Percentiles rank a stretch among this genome's conserved stretches.
Evolutionary conservation across 1,140 invertebrate genomes (phyloP).

Genomic region (Drosophila kanapiae): DNA sequence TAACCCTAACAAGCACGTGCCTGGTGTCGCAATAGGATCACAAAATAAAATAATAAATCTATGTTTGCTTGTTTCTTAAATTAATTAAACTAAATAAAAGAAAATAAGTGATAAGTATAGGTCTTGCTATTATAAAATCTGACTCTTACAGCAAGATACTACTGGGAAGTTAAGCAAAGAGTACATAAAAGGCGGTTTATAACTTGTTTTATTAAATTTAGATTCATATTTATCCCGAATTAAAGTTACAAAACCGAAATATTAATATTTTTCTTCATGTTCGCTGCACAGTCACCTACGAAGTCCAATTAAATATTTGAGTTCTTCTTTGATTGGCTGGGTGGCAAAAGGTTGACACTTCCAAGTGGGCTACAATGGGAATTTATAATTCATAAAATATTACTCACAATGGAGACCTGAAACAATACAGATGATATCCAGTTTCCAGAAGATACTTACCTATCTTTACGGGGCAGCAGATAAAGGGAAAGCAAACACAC

Average conservation of each 20-base stretch:
- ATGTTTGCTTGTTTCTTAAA: background rate
- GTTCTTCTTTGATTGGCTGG: conserved; percentile 8
- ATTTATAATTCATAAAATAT: background rate
- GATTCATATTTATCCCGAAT: background rate
- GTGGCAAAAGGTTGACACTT: no score
- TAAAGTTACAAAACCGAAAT: background rate
- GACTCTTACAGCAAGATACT: background rate
- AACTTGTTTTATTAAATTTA: background rate
- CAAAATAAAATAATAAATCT: no score
- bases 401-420: background rate
- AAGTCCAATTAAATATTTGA: conserved; percentile 20
- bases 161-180: background rate
- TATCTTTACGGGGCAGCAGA: conserved; percentile 37
- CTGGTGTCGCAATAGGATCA: no score
- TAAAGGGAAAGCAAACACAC: conserved; percentile 46
- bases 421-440: background rate
- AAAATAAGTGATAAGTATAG: background rate
- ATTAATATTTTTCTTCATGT: background rate
- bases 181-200: background rate
- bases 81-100: background rate
- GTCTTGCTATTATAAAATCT: no score
- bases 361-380: no score
- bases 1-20: no score
- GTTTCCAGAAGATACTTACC: conserved; percentile 12
- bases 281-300: background rate